phyloP scores from a whole-genome alignment of 2,888 invertebrate species.

The Lamellibrachia columna region DNA sequence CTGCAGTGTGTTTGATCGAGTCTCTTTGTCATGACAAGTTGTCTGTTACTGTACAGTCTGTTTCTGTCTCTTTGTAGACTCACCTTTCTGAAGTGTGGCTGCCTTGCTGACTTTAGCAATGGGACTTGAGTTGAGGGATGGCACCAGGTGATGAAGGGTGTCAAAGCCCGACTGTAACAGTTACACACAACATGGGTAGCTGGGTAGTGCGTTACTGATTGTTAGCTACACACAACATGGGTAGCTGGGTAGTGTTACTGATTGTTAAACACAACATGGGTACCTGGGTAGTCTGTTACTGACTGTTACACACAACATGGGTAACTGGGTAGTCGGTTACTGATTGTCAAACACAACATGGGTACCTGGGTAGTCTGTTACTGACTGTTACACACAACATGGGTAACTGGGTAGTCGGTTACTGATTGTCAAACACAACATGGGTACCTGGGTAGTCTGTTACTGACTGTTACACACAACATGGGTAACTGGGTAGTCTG shows the following conservation, averaged over 20 bases:
- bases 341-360: neutral
- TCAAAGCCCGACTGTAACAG: slow-evolving; percentile 80
- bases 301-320: too few species aligned
- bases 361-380: neutral
- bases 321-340: too few species aligned
- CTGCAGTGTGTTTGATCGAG: too few species aligned
- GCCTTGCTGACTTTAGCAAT: slow-evolving; percentile 87
- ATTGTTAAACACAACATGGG: neutral
- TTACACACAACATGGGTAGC: neutral
- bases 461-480: too few species aligned
- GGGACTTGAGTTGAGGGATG: slow-evolving; percentile 85
- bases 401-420: neutral
- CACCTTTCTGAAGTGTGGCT: slow-evolving; percentile 93
- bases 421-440: neutral
- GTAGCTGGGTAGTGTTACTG: too few species aligned
- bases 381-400: neutral
- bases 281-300: neutral
- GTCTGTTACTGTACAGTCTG: neutral
- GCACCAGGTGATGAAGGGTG: slow-evolving; percentile 89
- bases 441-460: too few species aligned
- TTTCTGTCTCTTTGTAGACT: slow-evolving; percentile 34
- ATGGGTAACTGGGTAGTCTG: neutral
- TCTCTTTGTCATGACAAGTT: too few species aligned
- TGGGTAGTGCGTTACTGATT: neutral
- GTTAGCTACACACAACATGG: too few species aligned